Base-by-base conservation (phyloP, 2,797 vertebrate species). In the Coccyzus lansbergi region DNA sequence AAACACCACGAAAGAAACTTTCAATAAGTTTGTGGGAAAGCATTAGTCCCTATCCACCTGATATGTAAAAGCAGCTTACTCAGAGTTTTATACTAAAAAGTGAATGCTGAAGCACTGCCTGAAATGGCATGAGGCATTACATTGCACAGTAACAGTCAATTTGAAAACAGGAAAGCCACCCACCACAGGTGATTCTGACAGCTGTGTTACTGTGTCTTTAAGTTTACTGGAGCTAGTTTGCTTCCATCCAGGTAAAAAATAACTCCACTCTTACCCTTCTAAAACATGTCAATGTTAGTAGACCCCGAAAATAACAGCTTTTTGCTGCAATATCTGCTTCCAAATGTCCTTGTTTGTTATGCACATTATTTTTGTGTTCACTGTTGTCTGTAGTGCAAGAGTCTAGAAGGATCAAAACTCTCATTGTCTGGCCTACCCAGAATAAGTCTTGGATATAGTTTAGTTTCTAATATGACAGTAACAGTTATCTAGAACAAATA, bases 151-250 rank as follows among this genome's bases (percentile, higher is more conserved):
- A 95, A 56, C 51, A 72, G 74, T 40, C 55, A 44, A 60, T 86
- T 82, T 94, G 65, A 62, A 82, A 95, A 92, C 82, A 81, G 85
- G 94, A 96, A 96, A 91, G 44, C 55, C 88, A 96, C 78, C 85
- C 94, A 48, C 20, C 48, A 31, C 7, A 11, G 44, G 26, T 24
- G 15, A 56, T 48, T 4, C 0, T n/a, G 20, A 51, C 19, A 59
- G 31, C 10, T 0, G 0, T 33, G 14, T 52, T 62, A 28, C 31
- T 78, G 46, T 67, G 67, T 83, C 83, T 90, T 86, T 77, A 72
- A 46, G 40, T 44, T 85, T 71, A 51, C 11, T 76, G 67, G 87
- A 94, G 78, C 69, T 67, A 64, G 26, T 95, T 94, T 96, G 46
- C 28, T 92, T 83, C 83, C 83, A 52, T 71, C 80, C 72, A 84